Conservation (phyloP, 2,888 invertebrate species). For the Arctia plantaginis region DNA sequence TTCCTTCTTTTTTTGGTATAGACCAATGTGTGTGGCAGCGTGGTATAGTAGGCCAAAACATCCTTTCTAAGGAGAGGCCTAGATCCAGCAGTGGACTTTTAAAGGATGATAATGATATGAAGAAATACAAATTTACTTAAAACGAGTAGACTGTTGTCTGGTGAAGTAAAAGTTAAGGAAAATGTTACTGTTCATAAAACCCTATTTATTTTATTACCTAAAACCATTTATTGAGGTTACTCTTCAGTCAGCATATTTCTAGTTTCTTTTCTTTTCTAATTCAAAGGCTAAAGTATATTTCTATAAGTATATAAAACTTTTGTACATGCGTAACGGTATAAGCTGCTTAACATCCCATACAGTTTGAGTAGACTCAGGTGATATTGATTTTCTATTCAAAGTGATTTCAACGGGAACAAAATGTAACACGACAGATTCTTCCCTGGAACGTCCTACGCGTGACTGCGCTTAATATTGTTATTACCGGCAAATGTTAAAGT, state of each 20-base stretch:
- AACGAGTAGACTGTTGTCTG: no score
- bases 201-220: background rate
- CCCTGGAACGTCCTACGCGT: conserved; percentile 6
- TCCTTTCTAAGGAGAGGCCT: no score
- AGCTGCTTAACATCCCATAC: conserved; percentile 7
- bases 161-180: no score
- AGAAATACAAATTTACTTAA: no score
- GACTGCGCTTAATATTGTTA: conserved; percentile 6
- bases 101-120: no score
- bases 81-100: no score
- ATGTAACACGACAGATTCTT: conserved; percentile 16
- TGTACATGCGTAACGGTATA: background rate
- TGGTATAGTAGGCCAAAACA: no score
- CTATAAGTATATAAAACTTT: background rate
- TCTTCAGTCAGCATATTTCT: background rate
- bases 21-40: no score
- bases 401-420: conserved; percentile 16
- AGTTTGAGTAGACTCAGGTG: conserved; percentile 1
- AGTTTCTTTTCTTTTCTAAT: background rate
- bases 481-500: conserved; percentile 1
- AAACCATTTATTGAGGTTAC: background rate
- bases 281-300: background rate
- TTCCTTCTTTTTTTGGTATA: no score
- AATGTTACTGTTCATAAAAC: background rate
- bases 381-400: conserved; percentile 18